These are phyloP conservation scores for Drosophila ohnishii DNA, from an alignment of 1,140 invertebrate genomes.

Conservation along the genomic window DNA sequence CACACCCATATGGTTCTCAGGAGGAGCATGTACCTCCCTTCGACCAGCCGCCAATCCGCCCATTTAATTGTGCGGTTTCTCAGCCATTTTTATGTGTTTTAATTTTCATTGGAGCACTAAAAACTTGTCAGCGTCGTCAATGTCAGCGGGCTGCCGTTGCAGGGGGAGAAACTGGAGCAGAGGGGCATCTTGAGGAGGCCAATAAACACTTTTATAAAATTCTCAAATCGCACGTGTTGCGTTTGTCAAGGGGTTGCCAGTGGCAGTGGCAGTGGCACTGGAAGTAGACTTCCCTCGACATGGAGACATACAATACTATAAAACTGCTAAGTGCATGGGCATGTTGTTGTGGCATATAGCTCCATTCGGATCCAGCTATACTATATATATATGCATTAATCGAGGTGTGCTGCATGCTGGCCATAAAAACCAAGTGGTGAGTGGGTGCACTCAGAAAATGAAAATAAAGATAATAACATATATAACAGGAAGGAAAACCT, in stretches of 20 bases:
- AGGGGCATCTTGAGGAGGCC: constrained; percentile 46
- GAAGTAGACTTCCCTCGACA: constrained; percentile 12
- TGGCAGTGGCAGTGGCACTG: constrained; percentile 41
- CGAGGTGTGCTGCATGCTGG: constrained; percentile 55
- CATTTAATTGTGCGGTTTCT: constrained; percentile 73
- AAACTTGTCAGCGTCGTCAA: constrained; percentile 67
- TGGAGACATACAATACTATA: constrained; percentile 58
- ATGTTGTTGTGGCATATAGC: constrained; percentile 65
- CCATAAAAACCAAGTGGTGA: constrained; percentile 56
- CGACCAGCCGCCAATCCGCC: constrained; percentile 23
- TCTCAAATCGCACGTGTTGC: constrained; percentile 77
- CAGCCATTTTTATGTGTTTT: constrained; percentile 69
- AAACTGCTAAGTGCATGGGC: constrained; percentile 74
- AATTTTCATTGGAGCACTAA: constrained; percentile 75
- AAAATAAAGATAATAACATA: constrained; percentile 10
- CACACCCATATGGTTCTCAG: constrained; percentile 28
- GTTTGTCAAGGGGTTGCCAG: constrained; percentile 74
- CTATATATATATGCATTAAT: constrained; percentile 33
- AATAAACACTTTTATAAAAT: constrained; percentile 80
- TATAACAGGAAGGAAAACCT: neutral
- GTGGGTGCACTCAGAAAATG: constrained; percentile 31
- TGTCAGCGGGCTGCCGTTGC: constrained; percentile 44
- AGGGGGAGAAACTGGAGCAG: constrained; percentile 26
- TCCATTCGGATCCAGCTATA: constrained; percentile 14
- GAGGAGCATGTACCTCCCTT: neutral